Evolutionary conservation across 2,113 vertebrate species (phyloP), one percentile per base, ranked within the genome.

Genomic region (Eidolon helvum): DNA sequence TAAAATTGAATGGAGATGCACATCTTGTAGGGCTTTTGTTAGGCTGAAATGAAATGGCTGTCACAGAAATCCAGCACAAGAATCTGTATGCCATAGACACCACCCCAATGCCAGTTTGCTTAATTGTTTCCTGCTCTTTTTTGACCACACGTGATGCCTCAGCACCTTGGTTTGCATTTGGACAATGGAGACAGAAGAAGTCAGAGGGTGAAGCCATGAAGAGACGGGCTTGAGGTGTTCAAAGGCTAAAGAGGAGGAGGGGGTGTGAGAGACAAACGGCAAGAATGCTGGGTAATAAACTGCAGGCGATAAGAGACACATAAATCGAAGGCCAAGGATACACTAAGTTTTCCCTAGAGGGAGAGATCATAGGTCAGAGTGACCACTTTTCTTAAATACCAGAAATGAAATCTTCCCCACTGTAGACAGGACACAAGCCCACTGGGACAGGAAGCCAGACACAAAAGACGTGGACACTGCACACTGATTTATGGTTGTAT

Each of bases 301-400:
- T 98, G 98, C 92, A 97, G 98, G 98, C 98, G 99, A 98, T 98
- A 96, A 97, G 98, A 97, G 97, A 97, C 95, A 90, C 98, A 98
- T 99, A 99, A 99, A 99, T 99, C 98, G 99, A 98, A 98, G 35
- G 79, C 94, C 90, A 98, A 97, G 96, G 97, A 98, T 98, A 97
- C 98, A 98, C 98, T 98, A 98, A 99, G 98, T 94, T 98, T 98
- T 98, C 98, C 96, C 96, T 92, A 78, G 0, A 94, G 95, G 95
- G 79, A 95, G 96, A 97, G 97, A 95, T 97, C 74, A 26, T 0
- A 84, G 96, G 98, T 97, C 97, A 98, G 93, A 96, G 94, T 94
- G 96, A 97, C 98, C 98, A 98, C 97, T 97, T 97, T 98, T 98
- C 65, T 97, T 97, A 97, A 98, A 98, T 97, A 93, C 98, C 90